Evolutionary conservation across 2,888 invertebrate genomes (phyloP), one percentile per base, ranked within the genome.

Genomic region (Incurvaria masculella): DNA sequence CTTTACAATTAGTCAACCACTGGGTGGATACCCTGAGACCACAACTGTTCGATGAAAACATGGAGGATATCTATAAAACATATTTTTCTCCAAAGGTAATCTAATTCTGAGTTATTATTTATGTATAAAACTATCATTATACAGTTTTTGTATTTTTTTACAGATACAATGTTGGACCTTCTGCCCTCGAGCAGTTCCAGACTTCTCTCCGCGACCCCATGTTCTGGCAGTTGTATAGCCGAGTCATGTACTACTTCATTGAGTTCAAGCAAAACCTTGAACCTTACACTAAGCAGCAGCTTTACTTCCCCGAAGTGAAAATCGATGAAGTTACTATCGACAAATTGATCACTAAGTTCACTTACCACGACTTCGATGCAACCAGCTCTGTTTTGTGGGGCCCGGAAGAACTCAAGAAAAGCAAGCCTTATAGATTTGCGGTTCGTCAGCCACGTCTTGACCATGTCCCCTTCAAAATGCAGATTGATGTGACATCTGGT

Each of bases 161-260:
- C 61, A 79, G 76, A 44, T 67, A 69, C 58, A 57, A 58, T 8
- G 65, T 76, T 51, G 58, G 76, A 18, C 84, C 87, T n/a, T 78
- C 82, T 21, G 80, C 82, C 16, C 69, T 87, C 44, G 81, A 85
- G 61, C 82, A 83, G 61, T 83, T 80, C 61, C 80, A 81, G 59
- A 85, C 87, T 6, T 80, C 84, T 52, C 63, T 86, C 56, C 84
- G 88, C 53, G 89, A 89, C 64, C 89, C 89, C 18, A 80, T 82
- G 27, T 87, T 87, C 81, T 89, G 83, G 66, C 81, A 83, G 52
- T 65, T 88, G 48, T 84, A 84, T 69, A 82, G 83, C 66, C 81
- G 81, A 56, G 75, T 87, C 58, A 55, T 81, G 47, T 64, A 74
- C 46, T 80, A 78, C 58, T 81, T 84, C 65, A 68, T 78, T 58